phyloP scores from a whole-genome alignment of 2,797 vertebrate genomes.

The Sylvilagus floridanus region DNA sequence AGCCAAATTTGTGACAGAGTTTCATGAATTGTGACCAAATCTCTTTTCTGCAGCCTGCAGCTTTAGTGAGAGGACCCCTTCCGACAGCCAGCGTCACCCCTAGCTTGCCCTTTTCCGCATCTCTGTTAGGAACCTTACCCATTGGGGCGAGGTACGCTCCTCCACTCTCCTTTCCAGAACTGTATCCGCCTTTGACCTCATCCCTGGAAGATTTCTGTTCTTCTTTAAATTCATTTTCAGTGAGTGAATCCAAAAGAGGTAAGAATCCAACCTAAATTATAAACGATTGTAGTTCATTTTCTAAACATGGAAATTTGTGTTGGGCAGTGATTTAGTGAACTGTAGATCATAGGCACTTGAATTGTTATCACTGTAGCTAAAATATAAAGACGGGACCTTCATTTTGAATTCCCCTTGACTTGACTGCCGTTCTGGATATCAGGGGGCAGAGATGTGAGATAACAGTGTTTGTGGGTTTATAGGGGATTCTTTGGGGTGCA shows the following conservation, averaged over 20 bases:
- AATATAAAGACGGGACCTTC: not conserved
- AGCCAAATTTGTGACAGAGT: not conserved
- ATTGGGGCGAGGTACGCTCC: conserved; percentile 86
- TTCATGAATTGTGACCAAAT: not conserved
- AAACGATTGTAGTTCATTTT: conserved; percentile 52
- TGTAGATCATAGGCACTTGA: not conserved
- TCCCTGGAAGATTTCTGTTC: conserved; percentile 91
- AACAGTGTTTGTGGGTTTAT: not conserved
- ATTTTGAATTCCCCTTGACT: not conserved
- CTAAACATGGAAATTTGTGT: not conserved
- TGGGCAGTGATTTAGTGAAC: not conserved
- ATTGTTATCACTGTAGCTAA: conserved; percentile 34
- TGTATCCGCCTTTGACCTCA: conserved; percentile 88
- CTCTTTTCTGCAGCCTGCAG: conserved; percentile 79
- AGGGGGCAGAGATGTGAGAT: not conserved
- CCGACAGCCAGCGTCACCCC: conserved; percentile 89
- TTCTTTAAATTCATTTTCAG: conserved; percentile 92
- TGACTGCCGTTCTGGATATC: not conserved
- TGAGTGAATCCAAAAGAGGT: conserved; percentile 94
- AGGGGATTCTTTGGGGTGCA: not conserved
- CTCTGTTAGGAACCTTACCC: conserved; percentile 91
- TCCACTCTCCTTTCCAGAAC: conserved; percentile 86
- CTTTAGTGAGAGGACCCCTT: conserved; percentile 85
- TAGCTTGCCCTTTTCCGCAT: conserved; percentile 88
- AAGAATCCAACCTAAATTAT: conserved; percentile 58